Percentiles rank a stretch among this genome's conserved stretches.
Evolutionary conservation across 1,140 invertebrate species (phyloP).

Genomic region (Fopius arisanus): DNA sequence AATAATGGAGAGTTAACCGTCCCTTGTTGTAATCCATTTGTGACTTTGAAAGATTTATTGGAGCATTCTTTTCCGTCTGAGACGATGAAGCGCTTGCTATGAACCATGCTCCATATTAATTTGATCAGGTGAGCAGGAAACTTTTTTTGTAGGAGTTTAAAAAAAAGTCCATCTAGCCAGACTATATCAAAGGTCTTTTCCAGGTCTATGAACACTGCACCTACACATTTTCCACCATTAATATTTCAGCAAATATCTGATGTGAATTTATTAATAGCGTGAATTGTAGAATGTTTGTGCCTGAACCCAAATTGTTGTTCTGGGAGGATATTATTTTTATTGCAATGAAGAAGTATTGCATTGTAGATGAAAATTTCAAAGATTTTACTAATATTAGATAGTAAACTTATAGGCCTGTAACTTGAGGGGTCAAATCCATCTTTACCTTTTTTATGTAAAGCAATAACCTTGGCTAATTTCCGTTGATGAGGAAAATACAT

Average conservation of each 20-base stretch:
- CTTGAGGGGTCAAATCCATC: background rate
- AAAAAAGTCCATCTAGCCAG: conserved; percentile 14
- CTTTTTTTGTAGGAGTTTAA: background rate
- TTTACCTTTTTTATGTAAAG: conserved; percentile 11
- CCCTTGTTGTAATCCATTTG: background rate
- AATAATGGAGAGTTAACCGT: background rate
- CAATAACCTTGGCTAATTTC: conserved; percentile 26
- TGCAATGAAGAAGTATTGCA: background rate
- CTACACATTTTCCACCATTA: background rate
- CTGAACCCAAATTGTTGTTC: no score
- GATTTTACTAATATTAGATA: conserved; percentile 14
- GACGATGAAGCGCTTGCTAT: background rate
- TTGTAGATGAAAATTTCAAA: conserved; percentile 18
- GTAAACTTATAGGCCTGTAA: conserved; percentile 27
- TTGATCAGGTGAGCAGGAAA: background rate
- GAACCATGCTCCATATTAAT: background rate
- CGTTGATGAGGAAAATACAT: conserved; percentile 22
- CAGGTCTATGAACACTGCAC: conserved; percentile 10
- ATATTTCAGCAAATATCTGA: conserved; percentile 7
- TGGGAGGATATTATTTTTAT: conserved; percentile 16
- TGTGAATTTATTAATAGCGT: conserved; percentile 21
- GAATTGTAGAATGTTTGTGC: conserved; percentile 15
- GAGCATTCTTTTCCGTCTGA: background rate
- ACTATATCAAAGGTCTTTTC: conserved; percentile 14
- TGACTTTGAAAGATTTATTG: background rate